A percentile compares a stretch with the other conserved stretches of the same genome.
These are phyloP conservation scores for Gallinago undulata DNA, from an alignment of 2,113 vertebrate genomes.

Conservation along the genomic window DNA sequence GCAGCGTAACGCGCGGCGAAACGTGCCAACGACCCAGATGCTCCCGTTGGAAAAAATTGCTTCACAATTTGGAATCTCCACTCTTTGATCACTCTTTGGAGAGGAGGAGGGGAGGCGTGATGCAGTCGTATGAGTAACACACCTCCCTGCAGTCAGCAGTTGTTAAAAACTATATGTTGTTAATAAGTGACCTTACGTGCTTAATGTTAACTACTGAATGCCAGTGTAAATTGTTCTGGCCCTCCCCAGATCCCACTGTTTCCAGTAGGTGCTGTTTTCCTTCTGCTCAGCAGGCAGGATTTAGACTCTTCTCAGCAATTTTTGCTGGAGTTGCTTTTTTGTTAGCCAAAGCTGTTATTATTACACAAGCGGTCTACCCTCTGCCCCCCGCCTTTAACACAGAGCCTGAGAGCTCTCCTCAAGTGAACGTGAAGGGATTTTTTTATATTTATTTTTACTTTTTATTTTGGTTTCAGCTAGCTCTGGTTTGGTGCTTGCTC, in stretches of 20 bases:
- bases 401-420: neutral
- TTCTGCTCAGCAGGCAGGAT: neutral
- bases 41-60: slow-evolving; percentile 78
- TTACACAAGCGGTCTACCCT: neutral
- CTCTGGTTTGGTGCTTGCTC: neutral
- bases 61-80: slow-evolving; percentile 75
- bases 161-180: neutral
- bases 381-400: neutral
- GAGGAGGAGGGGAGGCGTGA: slow-evolving; percentile 65
- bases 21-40: slow-evolving; percentile 76
- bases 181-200: slow-evolving; percentile 17
- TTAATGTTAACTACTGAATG: neutral
- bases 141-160: slow-evolving; percentile 56
- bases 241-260: neutral
- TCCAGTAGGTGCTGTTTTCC: slow-evolving; percentile 28
- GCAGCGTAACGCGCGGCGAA: neutral
- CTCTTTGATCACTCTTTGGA: slow-evolving; percentile 70
- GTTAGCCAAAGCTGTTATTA: neutral
- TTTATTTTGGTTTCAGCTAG: neutral
- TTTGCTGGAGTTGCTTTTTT: slow-evolving; percentile 36
- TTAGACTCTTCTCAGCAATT: slow-evolving; percentile 11
- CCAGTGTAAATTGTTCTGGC: neutral
- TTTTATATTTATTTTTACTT: neutral
- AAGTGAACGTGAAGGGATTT: neutral
- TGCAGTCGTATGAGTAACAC: slow-evolving; percentile 45